phyloP scores from a whole-genome alignment of 2,113 vertebrate species.

The Vulpes ferrilata region DNA sequence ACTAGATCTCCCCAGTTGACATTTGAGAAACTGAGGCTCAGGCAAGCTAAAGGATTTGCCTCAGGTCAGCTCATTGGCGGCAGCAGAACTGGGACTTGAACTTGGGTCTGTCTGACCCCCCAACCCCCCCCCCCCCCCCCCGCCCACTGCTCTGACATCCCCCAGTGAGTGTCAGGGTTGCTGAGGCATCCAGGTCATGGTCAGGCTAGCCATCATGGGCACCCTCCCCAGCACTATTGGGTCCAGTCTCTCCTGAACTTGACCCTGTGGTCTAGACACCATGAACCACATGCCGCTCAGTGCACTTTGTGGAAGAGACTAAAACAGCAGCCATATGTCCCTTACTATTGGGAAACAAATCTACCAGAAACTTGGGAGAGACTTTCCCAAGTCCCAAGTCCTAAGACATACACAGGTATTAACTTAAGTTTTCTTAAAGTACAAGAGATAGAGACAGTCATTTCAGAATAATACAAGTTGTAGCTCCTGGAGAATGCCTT shows the following conservation, averaged over 20 bases:
- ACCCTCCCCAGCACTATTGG: rapidly evolving
- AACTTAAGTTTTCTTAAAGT: not conserved
- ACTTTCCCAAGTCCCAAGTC: not conserved
- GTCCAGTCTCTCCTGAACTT: not conserved
- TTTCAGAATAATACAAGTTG: slow-evolving; percentile 10
- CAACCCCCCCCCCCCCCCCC: too few species aligned
- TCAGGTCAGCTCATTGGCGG: not conserved
- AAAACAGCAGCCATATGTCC: not conserved
- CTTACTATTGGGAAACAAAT: not conserved
- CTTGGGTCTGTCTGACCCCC: not conserved
- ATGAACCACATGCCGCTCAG: rapidly evolving
- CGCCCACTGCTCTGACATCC: not conserved
- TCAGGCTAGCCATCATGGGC: not conserved
- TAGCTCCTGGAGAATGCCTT: not conserved
- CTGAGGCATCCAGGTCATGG: not conserved
- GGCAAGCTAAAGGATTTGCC: not conserved
- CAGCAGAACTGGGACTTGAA: not conserved
- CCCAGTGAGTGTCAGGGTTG: not conserved
- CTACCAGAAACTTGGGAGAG: not conserved
- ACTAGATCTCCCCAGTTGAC: not conserved
- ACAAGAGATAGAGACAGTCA: not conserved
- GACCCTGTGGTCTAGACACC: too few species aligned
- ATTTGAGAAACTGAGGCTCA: not conserved
- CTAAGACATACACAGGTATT: not conserved
- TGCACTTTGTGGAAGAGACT: not conserved